phyloP scores from a whole-genome alignment of 1,140 invertebrate species.

The Lucilia sericata region DNA sequence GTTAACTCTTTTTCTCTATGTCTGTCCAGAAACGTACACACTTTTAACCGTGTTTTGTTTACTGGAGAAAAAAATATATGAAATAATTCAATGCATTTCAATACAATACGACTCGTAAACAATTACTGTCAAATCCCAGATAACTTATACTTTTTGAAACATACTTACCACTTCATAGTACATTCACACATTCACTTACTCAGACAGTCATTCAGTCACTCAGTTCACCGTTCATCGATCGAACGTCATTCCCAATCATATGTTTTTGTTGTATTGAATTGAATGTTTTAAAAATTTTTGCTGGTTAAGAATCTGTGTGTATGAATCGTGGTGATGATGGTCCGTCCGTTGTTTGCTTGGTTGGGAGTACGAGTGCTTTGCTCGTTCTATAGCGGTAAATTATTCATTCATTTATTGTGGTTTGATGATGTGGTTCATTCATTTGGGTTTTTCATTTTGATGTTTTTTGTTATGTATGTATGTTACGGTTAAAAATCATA shows the following conservation, averaged over 20 bases:
- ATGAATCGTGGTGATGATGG: background rate
- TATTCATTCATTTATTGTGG: slow-evolving; percentile 43
- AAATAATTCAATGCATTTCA: slow-evolving; percentile 35
- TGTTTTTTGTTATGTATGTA: background rate
- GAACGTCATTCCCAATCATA: slow-evolving; percentile 2
- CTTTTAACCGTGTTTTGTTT: background rate
- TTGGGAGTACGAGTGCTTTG: background rate
- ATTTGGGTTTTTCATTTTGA: slow-evolving; percentile 16
- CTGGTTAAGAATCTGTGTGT: background rate
- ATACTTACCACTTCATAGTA: background rate
- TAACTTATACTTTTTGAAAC: slow-evolving; percentile 6
- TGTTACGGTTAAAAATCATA: slow-evolving; percentile 8
- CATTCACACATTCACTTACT: background rate
- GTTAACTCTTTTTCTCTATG: background rate
- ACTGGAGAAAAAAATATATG: background rate
- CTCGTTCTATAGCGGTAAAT: slow-evolving; percentile 29
- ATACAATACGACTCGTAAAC: slow-evolving; percentile 40
- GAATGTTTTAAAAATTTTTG: background rate
- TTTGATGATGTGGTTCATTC: slow-evolving; percentile 29
- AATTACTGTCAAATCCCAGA: slow-evolving; percentile 35
- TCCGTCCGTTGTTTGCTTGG: background rate
- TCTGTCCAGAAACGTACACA: background rate
- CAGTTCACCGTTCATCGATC: background rate
- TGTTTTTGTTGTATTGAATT: background rate
- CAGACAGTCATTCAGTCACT: background rate